These are phyloP conservation scores for Drosophila jambulina DNA, from an alignment of 1,140 invertebrate species.

Conservation along the genomic window DNA sequence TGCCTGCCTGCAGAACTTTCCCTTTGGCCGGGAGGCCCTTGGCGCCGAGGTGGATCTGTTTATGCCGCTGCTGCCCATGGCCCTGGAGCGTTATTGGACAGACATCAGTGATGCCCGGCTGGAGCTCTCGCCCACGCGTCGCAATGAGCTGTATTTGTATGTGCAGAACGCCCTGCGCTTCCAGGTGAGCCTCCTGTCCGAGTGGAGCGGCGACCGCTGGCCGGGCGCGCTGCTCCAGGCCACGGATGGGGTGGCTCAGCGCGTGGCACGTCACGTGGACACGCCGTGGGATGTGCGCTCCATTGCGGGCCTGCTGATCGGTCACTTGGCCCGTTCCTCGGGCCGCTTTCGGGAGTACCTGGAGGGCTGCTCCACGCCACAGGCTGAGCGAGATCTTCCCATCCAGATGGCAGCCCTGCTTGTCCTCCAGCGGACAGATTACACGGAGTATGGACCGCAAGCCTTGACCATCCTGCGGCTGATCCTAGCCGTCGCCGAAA, in stretches of 20 bases:
- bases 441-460: background rate
- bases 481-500: slow-evolving; percentile 7
- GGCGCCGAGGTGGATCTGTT: slow-evolving; percentile 17
- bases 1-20: slow-evolving; percentile 60
- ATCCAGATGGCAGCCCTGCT: slow-evolving; percentile 53
- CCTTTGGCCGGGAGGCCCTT: slow-evolving; percentile 47
- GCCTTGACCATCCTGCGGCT: slow-evolving; percentile 39
- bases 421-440: slow-evolving; percentile 31
- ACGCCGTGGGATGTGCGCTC: slow-evolving; percentile 72
- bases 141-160: slow-evolving; percentile 58
- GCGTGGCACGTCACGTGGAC: slow-evolving; percentile 51
- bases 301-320: slow-evolving; percentile 56
- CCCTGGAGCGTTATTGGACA: slow-evolving; percentile 40
- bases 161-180: slow-evolving; percentile 63
- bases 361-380: background rate
- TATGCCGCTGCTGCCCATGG: slow-evolving; percentile 38
- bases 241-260: slow-evolving; percentile 19
- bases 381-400: slow-evolving; percentile 33
- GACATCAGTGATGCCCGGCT: slow-evolving; percentile 9
- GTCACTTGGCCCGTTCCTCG: slow-evolving; percentile 43
- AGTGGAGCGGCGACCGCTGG: slow-evolving; percentile 19
- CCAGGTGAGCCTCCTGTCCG: slow-evolving; percentile 50
- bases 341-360: slow-evolving; percentile 29
- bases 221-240: background rate
- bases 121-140: slow-evolving; percentile 56